phyloP scores from a whole-genome alignment of 2,113 vertebrate species.

The Calyptommatus sinebrachiatus region DNA sequence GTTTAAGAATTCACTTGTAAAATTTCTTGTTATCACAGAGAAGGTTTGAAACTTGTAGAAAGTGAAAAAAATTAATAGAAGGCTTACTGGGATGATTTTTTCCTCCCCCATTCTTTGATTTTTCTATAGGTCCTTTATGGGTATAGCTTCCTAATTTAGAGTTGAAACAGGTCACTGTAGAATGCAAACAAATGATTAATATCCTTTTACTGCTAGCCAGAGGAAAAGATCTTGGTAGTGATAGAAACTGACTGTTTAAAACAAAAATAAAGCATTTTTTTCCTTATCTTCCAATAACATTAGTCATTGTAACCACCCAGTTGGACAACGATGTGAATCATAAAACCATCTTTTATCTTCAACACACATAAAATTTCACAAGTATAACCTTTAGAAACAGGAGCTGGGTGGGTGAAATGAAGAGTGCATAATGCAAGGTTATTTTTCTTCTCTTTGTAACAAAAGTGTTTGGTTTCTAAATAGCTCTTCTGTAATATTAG shows the following conservation, averaged over 20 bases:
- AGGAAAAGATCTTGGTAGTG: slow-evolving; percentile 45
- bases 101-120: slow-evolving; percentile 34
- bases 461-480: slow-evolving; percentile 49
- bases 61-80: slow-evolving; percentile 18
- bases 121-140: slow-evolving; percentile 16
- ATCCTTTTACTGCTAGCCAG: neutral
- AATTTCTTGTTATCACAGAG: slow-evolving; percentile 16
- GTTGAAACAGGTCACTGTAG: slow-evolving; percentile 41
- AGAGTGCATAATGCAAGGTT: slow-evolving; percentile 32
- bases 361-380: slow-evolving; percentile 31
- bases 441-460: slow-evolving; percentile 41
- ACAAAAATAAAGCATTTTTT: neutral
- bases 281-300: slow-evolving; percentile 52
- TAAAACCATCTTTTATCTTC: slow-evolving; percentile 18
- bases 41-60: neutral
- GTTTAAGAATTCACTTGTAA: too few species aligned
- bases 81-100: slow-evolving; percentile 25
- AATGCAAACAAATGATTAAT: slow-evolving; percentile 48
- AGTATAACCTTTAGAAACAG: slow-evolving; percentile 34
- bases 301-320: slow-evolving; percentile 9
- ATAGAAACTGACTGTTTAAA: slow-evolving; percentile 18
- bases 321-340: slow-evolving; percentile 29
- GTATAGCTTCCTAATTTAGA: slow-evolving; percentile 30
- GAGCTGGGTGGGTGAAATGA: neutral
- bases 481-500: slow-evolving; percentile 53